Conservation (phyloP, 2,888 invertebrate species). For the Melipona beecheii region DNA sequence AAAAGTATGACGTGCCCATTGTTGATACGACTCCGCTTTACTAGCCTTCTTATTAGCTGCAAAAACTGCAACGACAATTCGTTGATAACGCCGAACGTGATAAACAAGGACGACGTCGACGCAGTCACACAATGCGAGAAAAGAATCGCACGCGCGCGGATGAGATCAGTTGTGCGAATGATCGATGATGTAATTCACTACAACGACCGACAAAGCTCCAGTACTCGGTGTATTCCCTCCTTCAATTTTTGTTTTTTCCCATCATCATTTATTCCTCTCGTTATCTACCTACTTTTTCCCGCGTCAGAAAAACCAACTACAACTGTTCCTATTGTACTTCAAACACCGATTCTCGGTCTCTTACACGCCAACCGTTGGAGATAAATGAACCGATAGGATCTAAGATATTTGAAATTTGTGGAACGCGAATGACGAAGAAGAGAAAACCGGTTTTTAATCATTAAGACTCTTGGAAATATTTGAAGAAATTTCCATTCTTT, state of each 20-base stretch:
- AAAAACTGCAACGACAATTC: background rate
- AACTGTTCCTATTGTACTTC: background rate
- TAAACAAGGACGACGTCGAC: background rate
- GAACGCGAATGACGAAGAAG: conserved; percentile 45
- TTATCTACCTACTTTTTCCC: background rate
- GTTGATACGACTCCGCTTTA: background rate
- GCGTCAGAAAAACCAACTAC: background rate
- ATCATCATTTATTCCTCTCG: too few relatives aligned
- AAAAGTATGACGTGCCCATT: background rate
- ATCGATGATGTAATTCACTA: conserved; percentile 64
- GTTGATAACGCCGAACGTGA: background rate
- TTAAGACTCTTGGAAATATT: background rate
- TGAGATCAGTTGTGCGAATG: conserved; percentile 61
- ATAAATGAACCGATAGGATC: background rate
- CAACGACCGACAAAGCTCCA: conserved; percentile 16
- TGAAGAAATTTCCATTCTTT: background rate
- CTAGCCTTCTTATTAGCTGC: background rate
- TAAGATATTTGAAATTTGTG: conserved; percentile 11
- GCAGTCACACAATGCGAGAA: conserved; percentile 7
- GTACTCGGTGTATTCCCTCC: conserved; percentile 1
- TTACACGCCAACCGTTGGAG: background rate
- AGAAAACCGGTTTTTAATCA: conserved; percentile 56
- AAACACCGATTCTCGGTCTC: background rate
- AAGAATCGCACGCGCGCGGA: conserved; percentile 28
- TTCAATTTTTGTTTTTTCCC: conserved; percentile 1